Conservation (phyloP, 2,888 invertebrate species). For the Synanthedon tipuliformis region DNA sequence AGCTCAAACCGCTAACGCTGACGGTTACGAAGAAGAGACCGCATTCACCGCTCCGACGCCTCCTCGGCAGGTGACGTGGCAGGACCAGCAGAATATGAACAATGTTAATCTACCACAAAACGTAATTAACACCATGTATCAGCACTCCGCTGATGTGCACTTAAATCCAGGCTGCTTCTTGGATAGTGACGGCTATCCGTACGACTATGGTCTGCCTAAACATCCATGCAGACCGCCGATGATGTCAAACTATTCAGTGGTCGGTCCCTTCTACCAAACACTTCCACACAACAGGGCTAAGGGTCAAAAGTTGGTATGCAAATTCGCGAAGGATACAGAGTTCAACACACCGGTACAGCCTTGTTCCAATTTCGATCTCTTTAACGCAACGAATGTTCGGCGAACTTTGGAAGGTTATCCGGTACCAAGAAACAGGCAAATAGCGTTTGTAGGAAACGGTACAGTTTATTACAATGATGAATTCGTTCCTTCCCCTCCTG, state of each 20-base stretch:
- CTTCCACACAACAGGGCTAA: constrained; percentile 79
- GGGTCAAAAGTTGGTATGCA: constrained; percentile 61
- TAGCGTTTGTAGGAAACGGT: constrained; percentile 59
- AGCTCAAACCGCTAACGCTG: constrained; percentile 41
- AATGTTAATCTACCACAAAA: constrained; percentile 66
- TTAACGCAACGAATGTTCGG: constrained; percentile 70
- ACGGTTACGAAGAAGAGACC: constrained; percentile 57
- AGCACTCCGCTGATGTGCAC: constrained; percentile 79
- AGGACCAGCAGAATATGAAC: constrained; percentile 54
- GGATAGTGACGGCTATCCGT: constrained; percentile 82
- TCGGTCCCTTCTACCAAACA: constrained; percentile 77
- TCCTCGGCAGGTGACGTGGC: constrained; percentile 68
- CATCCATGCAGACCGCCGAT: constrained; percentile 61
- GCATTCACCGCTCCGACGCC: constrained; percentile 48
- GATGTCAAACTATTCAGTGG: constrained; percentile 54
- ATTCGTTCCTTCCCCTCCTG: constrained; percentile 77
- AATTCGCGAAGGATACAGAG: constrained; percentile 62
- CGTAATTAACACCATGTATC: constrained; percentile 62
- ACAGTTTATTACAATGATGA: constrained; percentile 65
- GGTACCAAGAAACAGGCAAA: constrained; percentile 64
- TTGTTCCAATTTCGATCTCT: constrained; percentile 55
- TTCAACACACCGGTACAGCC: constrained; percentile 48
- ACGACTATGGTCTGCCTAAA: constrained; percentile 82
- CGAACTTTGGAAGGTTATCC: constrained; percentile 87
- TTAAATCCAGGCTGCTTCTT: constrained; percentile 81